Conservation (phyloP, 2,888 invertebrate genomes). For the Cheilosia soror region DNA sequence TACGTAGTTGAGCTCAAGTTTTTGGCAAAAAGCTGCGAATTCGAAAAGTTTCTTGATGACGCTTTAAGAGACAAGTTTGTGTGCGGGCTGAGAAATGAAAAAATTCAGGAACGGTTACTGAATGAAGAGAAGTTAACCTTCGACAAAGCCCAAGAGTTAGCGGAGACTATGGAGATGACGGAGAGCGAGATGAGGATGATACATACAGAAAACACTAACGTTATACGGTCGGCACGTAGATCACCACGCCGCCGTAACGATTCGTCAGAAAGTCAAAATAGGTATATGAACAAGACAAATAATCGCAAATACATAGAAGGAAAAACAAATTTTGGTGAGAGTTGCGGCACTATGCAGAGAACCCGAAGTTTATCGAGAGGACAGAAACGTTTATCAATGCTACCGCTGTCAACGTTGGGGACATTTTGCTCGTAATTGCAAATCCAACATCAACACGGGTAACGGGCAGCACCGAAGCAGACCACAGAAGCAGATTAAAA, state of each 20-base stretch:
- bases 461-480: no score
- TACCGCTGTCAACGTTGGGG: no score
- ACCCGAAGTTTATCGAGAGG: background rate
- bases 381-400: no score
- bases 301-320: no score
- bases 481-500: no score
- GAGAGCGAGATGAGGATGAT: constrained; percentile 13
- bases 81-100: constrained; percentile 73
- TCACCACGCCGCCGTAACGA: background rate
- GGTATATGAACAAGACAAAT: background rate
- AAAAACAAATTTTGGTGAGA: background rate
- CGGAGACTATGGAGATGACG: background rate
- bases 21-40: constrained; percentile 76
- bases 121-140: constrained; percentile 64
- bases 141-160: background rate
- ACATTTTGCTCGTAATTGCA: no score
- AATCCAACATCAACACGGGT: no score
- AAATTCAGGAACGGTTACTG: constrained; percentile 72
- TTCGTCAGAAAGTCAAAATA: background rate
- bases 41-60: constrained; percentile 72
- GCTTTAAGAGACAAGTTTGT: constrained; percentile 76
- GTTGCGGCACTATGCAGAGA: background rate
- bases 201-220: constrained; percentile 9
- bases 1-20: constrained; percentile 75
- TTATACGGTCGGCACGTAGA: background rate